Evolutionary conservation across 2,888 invertebrate genomes (phyloP).

Genomic region (Morpho deidamia): DNA sequence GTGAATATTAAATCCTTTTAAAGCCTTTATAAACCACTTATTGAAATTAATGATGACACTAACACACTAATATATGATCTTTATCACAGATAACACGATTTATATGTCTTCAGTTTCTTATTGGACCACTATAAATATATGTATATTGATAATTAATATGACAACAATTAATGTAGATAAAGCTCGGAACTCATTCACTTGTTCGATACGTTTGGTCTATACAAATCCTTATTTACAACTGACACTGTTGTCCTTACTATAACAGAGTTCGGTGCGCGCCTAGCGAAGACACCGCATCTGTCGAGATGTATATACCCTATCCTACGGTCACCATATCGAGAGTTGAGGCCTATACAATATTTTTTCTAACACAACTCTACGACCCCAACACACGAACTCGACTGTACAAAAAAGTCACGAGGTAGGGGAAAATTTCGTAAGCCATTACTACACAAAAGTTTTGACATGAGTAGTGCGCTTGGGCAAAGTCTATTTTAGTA

Average conservation of each 20-base stretch:
- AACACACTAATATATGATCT: constrained; percentile 55
- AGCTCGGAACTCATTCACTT: constrained; percentile 53
- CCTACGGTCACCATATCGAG: constrained; percentile 55
- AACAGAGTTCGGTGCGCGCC: constrained; percentile 59
- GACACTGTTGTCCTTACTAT: constrained; percentile 73
- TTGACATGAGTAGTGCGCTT: constrained; percentile 78
- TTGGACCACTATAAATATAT: constrained; percentile 48
- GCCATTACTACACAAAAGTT: constrained; percentile 76
- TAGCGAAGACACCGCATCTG: constrained; percentile 65
- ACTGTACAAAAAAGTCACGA: constrained; percentile 73
- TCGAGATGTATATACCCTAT: constrained; percentile 50
- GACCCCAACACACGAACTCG: constrained; percentile 64
- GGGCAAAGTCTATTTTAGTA: constrained; percentile 78
- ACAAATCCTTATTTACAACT: constrained; percentile 79
- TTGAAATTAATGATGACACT: constrained; percentile 52
- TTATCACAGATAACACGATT: constrained; percentile 51
- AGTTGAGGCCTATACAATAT: constrained; percentile 57
- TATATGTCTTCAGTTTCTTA: constrained; percentile 52
- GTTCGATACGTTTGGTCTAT: constrained; percentile 73
- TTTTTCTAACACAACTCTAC: constrained; percentile 69
- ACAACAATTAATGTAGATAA: constrained; percentile 37
- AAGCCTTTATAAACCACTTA: constrained; percentile 45
- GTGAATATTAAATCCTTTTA: constrained; percentile 49
- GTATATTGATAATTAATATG: constrained; percentile 24
- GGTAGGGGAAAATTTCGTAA: constrained; percentile 78